These are phyloP conservation scores for Machimus rusticus DNA, from an alignment of 2,888 invertebrate species.

Conservation along the genomic window DNA sequence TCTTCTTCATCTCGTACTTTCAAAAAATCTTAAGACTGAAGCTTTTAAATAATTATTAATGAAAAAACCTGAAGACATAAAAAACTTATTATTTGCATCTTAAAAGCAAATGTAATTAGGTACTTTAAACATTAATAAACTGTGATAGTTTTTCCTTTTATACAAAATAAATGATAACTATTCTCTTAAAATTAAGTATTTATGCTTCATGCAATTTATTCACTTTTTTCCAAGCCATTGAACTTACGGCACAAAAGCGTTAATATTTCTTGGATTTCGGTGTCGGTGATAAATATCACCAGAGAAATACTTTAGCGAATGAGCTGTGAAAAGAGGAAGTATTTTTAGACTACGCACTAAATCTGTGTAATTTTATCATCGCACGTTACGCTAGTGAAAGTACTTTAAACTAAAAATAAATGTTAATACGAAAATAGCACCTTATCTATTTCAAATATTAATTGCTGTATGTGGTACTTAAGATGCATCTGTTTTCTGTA, in stretches of 20 bases:
- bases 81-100: too few species aligned
- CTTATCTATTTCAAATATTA: not conserved
- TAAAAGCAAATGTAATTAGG: too few species aligned
- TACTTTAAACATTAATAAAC: too few species aligned
- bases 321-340: not conserved
- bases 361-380: not conserved
- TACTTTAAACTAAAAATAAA: constrained; percentile 2
- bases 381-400: not conserved
- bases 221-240: not conserved
- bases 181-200: not conserved
- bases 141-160: not conserved
- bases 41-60: too few species aligned
- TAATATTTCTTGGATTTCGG: not conserved
- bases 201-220: not conserved
- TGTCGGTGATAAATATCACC: not conserved
- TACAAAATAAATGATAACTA: not conserved
- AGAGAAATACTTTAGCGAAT: not conserved
- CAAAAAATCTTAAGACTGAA: too few species aligned
- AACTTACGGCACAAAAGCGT: not conserved
- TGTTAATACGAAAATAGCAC: not conserved
- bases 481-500: not conserved
- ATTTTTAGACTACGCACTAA: not conserved
- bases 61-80: too few species aligned
- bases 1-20: too few species aligned
- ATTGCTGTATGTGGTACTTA: not conserved